Evolutionary conservation across 2,113 vertebrate species (phyloP).

Genomic region (Trichomycterus rosablanca): DNA sequence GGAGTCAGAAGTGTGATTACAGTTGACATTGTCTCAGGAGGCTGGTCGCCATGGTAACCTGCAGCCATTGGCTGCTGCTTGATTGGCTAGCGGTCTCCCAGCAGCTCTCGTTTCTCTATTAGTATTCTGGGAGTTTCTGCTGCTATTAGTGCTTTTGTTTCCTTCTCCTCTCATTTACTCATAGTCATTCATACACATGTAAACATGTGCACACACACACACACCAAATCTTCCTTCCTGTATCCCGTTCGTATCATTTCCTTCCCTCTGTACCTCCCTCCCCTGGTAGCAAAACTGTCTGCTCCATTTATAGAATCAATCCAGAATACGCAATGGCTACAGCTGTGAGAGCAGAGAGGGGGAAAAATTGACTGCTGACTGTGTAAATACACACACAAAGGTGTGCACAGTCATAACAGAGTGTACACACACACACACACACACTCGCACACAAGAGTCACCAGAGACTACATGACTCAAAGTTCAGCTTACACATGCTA

Average conservation of each 20-base stretch:
- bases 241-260: not conserved
- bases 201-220: not conserved
- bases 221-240: not conserved
- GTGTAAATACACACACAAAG: conserved; percentile 27
- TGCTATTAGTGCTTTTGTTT: conserved; percentile 44
- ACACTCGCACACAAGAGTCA: conserved; percentile 1
- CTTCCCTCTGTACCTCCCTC: conserved; percentile 1
- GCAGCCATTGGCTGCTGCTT: conserved; percentile 50
- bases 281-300: conserved; percentile 21
- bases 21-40: conserved; percentile 63
- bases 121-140: conserved; percentile 60
- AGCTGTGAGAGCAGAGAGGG: conserved; percentile 30
- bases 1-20: conserved; percentile 61
- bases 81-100: conserved; percentile 60
- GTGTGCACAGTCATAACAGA: conserved; percentile 4
- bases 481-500: conserved; percentile 9
- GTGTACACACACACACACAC: not conserved
- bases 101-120: conserved; percentile 55
- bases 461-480: not conserved
- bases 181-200: not conserved
- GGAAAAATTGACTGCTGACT: conserved; percentile 40
- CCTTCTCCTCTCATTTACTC: conserved; percentile 21
- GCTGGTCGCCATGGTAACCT: conserved; percentile 57
- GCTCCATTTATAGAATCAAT: conserved; percentile 53
- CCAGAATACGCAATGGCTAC: conserved; percentile 43